Base-by-base conservation (phyloP, 2,113 vertebrate species). In the Lycaon pictus region DNA sequence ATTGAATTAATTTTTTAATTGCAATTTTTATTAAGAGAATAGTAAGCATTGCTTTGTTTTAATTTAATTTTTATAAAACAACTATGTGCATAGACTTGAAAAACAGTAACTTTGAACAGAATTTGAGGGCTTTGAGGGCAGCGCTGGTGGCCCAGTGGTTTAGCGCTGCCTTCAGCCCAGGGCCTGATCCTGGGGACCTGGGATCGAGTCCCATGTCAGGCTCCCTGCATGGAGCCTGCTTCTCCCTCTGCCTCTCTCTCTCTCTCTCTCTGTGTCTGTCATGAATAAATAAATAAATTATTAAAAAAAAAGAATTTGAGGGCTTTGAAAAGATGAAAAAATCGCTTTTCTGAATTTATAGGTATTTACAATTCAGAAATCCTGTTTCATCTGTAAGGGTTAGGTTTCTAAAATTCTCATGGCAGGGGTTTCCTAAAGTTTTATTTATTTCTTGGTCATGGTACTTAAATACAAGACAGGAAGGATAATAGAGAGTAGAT, bases 1-100 rank as follows among this genome's bases (percentile, higher is more conserved):
- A 96, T 29, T 97, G 95, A 98, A 98, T 97, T 89, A 98, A 98
- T 97, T 91, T 98, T 97, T 74, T 97, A 97, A 83, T 98, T 97
- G 48, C 71, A 98, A 71, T 83, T 95, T 97, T 98, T 97, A 25
- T 90, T 90, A 63, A 71, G 80, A 94, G 77, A 88, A 97, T 92
- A 93, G 90, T 93, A 97, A 96, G 27, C 27, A 71, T 32, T 76
- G 9, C 19, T 94, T 90, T 62, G 10, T 88, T 95, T 97, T 81
- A 74, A 71, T 91, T 79, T 93, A 90, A 62, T 53, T 79, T 93
- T 90, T 83, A 37, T 93, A 53, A 82, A 83, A 43, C 55, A 35
- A 27, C 29, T 29, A 74, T 80, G 1, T 88, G 17, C 53, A 29
- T 77, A 43, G 48, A 23, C 22, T 84, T 96, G 48, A 32, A 85